Percentiles rank a stretch among this genome's conserved stretches.
Conservation (phyloP, 1,140 invertebrate species). For the Conopomorpha cramerella region DNA sequence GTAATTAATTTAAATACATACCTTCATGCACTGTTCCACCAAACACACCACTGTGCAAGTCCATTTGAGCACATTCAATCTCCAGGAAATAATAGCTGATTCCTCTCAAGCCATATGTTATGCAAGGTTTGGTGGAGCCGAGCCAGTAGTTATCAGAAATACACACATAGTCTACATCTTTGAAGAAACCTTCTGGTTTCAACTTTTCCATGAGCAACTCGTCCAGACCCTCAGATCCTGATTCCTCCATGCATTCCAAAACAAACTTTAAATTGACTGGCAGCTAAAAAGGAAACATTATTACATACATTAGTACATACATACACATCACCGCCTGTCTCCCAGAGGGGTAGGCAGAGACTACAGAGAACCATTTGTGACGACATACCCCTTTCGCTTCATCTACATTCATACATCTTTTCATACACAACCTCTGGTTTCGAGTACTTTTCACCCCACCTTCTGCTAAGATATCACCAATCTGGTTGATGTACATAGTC, state of each 20-base stretch:
- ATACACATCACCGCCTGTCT: too few relatives aligned
- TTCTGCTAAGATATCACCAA: too few relatives aligned
- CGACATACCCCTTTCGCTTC: too few relatives aligned
- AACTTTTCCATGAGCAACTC: conserved; percentile 71
- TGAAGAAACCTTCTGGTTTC: conserved; percentile 72
- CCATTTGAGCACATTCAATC: conserved; percentile 86
- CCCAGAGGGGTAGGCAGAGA: too few relatives aligned
- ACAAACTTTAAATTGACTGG: conserved; percentile 97
- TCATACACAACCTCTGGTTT: too few relatives aligned
- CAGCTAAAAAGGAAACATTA: conserved; percentile 44
- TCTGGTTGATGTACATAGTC: too few relatives aligned
- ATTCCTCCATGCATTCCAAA: conserved; percentile 99
- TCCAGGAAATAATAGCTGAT: conserved; percentile 92
- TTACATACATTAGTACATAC: conserved; percentile 4
- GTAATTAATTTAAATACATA: conserved; percentile 9
- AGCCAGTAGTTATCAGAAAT: conserved; percentile 99
- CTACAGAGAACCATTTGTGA: too few relatives aligned
- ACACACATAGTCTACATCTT: conserved; percentile 90
- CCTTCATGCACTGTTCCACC: conserved; percentile 84
- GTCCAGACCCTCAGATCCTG: conserved; percentile 93
- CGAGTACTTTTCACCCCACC: too few relatives aligned
- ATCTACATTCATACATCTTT: too few relatives aligned
- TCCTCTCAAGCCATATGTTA: conserved; percentile 95
- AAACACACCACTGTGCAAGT: conserved; percentile 94
- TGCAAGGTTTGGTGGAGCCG: conserved; percentile 93